Evolutionary conservation across 1,140 invertebrate genomes (phyloP), one percentile per base, ranked within the genome.

Genomic region (Hylyphantes graminicola): DNA sequence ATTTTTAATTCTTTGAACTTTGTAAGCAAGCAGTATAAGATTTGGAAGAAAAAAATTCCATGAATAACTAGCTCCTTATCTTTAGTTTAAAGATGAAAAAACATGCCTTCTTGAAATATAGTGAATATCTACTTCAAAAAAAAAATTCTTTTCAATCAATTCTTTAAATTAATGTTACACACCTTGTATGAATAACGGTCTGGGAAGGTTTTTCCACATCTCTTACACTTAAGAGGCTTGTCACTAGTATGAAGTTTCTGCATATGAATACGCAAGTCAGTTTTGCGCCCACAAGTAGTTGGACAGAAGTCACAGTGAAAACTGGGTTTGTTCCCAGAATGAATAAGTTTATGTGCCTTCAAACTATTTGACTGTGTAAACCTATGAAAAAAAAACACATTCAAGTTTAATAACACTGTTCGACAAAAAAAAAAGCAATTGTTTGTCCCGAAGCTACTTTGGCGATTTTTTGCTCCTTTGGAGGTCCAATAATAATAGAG

Each of bases 301-400:
- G 97, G 97, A 90, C 97, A 99, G 4, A 98, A 91, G 87, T 97
- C 95, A 89, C 97, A 99, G 85, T 97, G 94, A 90, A 96, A 99
- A 63, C 98, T 93, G 0, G 97, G 97, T 89, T 98, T 98, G 87
- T 97, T 95, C 0, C 96, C 92, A 88, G 96, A 96, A 88, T 99
- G 97, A 82, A 97, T 98, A 21, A 98, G 91, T 89, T 95, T 96
- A 89, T 99, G 97, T 15, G 96, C 94, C 88, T 97, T 97, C 11
- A 97, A 91, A 85, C 96, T 97, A 90, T 99, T 99, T 11, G 96
- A 97, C 89, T 99, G 97, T 0, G 97, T 98, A 89, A 99, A 99
- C 86, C 63, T 74, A 35, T 13, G 55, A 64, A 61, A 17, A 61
- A n/a, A 61, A 61, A 2, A 61, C 17, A 35, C 35, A n/a, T n/a